Percentiles rank a stretch among this genome's conserved stretches.
phyloP scores from a whole-genome alignment of 2,888 invertebrate species.

The Thalpophila matura region DNA sequence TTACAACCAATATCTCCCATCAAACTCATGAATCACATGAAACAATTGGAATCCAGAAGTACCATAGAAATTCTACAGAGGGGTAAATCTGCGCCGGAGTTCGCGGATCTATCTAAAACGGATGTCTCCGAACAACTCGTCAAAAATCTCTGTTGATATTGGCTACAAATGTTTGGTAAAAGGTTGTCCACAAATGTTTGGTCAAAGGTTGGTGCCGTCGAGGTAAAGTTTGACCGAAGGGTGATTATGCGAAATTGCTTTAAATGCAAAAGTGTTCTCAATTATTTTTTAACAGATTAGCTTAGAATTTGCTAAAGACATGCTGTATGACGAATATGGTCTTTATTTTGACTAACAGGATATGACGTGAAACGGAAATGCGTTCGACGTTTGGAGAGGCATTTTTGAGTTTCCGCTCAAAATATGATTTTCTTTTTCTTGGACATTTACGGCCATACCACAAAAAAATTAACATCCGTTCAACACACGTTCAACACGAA shows the following conservation, averaged over 20 bases:
- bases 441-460: no score
- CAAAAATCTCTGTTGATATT: constrained; percentile 82
- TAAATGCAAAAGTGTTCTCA: constrained; percentile 35
- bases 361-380: constrained; percentile 39
- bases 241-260: constrained; percentile 30
- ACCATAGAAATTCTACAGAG: constrained; percentile 85
- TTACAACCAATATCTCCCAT: constrained; percentile 70
- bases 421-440: neutral
- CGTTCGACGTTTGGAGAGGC: constrained; percentile 36
- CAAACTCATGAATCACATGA: constrained; percentile 76
- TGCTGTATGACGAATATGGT: constrained; percentile 19
- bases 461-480: no score
- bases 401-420: constrained; percentile 15
- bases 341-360: constrained; percentile 22
- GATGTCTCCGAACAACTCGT: constrained; percentile 80
- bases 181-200: constrained; percentile 14
- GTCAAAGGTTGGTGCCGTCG: constrained; percentile 26
- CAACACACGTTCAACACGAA: no score
- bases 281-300: constrained; percentile 32
- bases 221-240: constrained; percentile 11
- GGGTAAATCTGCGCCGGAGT: constrained; percentile 81
- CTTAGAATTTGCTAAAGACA: constrained; percentile 40
- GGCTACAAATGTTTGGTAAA: constrained; percentile 4
- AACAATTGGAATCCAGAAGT: constrained; percentile 80
- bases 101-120: constrained; percentile 79